Evolutionary conservation across 2,113 vertebrate species (phyloP).

Genomic region (Todiramphus chloris): DNA sequence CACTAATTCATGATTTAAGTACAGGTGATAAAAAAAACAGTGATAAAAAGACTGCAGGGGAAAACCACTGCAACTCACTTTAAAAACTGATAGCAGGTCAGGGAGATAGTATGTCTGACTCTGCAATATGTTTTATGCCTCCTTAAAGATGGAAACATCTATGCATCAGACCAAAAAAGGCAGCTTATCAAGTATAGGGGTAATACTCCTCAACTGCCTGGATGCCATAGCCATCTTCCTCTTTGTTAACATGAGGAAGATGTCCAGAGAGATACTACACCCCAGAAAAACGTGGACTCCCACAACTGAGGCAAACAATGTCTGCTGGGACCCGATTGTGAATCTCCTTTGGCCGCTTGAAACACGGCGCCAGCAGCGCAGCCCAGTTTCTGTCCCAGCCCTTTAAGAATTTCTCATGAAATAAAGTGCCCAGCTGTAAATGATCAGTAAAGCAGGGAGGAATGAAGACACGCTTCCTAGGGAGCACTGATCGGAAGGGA

Average conservation of each 20-base stretch:
- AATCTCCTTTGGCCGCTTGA: not conserved
- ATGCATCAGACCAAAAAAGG: not conserved
- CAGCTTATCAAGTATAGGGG: not conserved
- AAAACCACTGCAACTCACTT: not conserved
- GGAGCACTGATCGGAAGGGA: slow-evolving; percentile 25
- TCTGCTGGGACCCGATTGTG: not conserved
- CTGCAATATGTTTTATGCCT: not conserved
- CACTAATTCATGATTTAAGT: not conserved
- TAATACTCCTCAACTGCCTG: not conserved
- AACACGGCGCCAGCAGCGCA: not conserved
- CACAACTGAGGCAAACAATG: not conserved
- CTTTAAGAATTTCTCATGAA: not conserved
- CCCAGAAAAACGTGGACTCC: not conserved
- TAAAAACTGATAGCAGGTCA: not conserved
- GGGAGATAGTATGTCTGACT: not conserved
- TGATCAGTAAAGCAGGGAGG: not conserved
- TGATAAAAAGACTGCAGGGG: not conserved
- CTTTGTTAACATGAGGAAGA: not conserved
- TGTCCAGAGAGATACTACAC: not conserved
- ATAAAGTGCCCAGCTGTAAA: slow-evolving; percentile 35
- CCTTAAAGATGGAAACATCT: not conserved
- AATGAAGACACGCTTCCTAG: slow-evolving; percentile 14
- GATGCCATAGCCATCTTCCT: not conserved
- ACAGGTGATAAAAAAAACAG: not conserved
- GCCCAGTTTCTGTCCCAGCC: not conserved